Percentiles rank a stretch among this genome's conserved stretches.
phyloP scores from a whole-genome alignment of 2,888 invertebrate species.

The Dioctria rufipes region DNA sequence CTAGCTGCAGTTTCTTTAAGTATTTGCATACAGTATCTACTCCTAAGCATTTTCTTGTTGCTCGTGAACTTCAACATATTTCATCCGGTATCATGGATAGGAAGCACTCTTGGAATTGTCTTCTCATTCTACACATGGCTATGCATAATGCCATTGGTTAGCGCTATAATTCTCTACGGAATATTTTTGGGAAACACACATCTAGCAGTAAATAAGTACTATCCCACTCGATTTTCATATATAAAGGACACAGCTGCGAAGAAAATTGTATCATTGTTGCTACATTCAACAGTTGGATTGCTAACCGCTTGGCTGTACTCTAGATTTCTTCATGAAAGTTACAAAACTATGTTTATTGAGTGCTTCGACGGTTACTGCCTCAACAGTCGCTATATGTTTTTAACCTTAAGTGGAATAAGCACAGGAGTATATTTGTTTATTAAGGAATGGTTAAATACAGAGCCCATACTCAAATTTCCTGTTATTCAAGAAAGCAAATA shows the following conservation, averaged over 20 bases:
- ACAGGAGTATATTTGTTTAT: slow-evolving; percentile 75
- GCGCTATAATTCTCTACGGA: slow-evolving; percentile 80
- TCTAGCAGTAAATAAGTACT: slow-evolving; percentile 75
- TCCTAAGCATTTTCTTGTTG: slow-evolving; percentile 73
- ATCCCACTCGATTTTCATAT: slow-evolving; percentile 79
- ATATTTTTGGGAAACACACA: slow-evolving; percentile 81
- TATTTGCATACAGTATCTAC: slow-evolving; percentile 74
- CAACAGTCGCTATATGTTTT: slow-evolving; percentile 78
- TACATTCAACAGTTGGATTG: slow-evolving; percentile 79
- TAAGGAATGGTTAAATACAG: slow-evolving; percentile 63
- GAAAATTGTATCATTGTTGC: slow-evolving; percentile 72
- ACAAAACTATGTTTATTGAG: slow-evolving; percentile 73
- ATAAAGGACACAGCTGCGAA: slow-evolving; percentile 76
- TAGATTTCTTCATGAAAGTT: slow-evolving; percentile 76
- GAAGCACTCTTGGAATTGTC: slow-evolving; percentile 75
- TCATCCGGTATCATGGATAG: slow-evolving; percentile 79
- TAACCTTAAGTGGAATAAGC: slow-evolving; percentile 80
- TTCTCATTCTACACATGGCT: slow-evolving; percentile 75
- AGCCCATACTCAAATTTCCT: slow-evolving; percentile 76
- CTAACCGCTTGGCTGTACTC: slow-evolving; percentile 80
- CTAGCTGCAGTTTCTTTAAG: slow-evolving; percentile 75
- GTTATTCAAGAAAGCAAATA: slow-evolving; percentile 81
- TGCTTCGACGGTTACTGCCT: slow-evolving; percentile 75
- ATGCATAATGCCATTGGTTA: slow-evolving; percentile 77
- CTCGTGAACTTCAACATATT: slow-evolving; percentile 77